Base-by-base conservation (phyloP, 2,113 vertebrate genomes). In the Poecilia latipinna region DNA sequence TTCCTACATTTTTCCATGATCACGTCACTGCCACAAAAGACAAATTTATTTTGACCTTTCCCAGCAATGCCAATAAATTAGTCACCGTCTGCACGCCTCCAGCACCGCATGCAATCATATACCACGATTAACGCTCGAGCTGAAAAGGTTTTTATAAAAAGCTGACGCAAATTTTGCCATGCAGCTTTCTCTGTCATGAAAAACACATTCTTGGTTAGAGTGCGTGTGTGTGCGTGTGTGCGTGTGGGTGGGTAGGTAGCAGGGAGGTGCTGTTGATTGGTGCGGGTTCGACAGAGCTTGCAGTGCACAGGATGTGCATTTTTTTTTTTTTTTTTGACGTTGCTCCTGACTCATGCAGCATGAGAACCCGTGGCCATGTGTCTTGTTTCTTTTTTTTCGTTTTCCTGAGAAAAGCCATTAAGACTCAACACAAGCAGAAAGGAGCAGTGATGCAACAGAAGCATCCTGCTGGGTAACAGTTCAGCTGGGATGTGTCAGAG, bases 381-480 rank as follows among this genome's bases (percentile, higher is more conserved):
- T 6, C 2, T 24, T 24, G 8, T 17, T 57, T n/a, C 0, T 1
- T 8, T 32, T 1, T 6, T 17, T 64, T 77, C 57, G 48, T 48
- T 61, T 1, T 0, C 44, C 44, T 19, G 13, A 74, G 22, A 77
- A 80, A 84, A 72, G 26, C 19, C 33, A 51, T 65, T 29, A 13
- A 61, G n/a, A 32, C 22, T 64, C 1, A 0, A 73, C 79, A 32
- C 76, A 79, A 44, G 19, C n/a, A 28, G 61, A 32, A 82, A 74
- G 73, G 78, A 75, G 72, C 67, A 48, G 4, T 82, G 86, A 80
- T 78, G 78, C 77, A 86, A 65, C 78, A 68, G 8, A 61, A 24
- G 22, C 44, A 24, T 74, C 67, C 51, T 68, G 68, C 76, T 68
- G 77, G 66, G 51, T 54, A 65, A 67, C 83, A n/a, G 65, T 72